Evolutionary conservation across 2,888 invertebrate genomes (phyloP).

Genomic region (Tanytarsus gracilentus): DNA sequence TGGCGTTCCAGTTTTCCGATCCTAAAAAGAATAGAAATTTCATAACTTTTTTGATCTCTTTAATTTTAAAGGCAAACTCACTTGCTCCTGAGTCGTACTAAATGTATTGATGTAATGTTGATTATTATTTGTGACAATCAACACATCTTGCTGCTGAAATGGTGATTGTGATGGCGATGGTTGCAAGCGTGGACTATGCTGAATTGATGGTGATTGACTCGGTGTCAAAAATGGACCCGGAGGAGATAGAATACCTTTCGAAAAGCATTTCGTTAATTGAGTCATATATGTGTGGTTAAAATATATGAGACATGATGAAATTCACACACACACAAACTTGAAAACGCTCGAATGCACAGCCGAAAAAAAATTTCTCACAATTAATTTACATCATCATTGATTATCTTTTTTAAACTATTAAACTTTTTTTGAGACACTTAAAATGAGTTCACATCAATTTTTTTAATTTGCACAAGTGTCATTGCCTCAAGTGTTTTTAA

Average conservation of each 20-base stretch:
- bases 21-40: constrained; percentile 34
- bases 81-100: constrained; percentile 43
- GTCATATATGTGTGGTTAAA: too few species aligned
- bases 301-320: too few species aligned
- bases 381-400: too few species aligned
- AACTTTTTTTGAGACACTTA: too few species aligned
- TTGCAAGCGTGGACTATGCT: constrained; percentile 45
- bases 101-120: constrained; percentile 32
- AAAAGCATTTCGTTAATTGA: too few species aligned
- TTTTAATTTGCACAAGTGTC: too few species aligned
- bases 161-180: constrained; percentile 44
- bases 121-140: constrained; percentile 43
- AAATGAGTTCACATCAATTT: too few species aligned
- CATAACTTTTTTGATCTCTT: not conserved
- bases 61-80: constrained; percentile 32
- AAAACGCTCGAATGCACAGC: too few species aligned
- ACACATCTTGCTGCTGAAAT: constrained; percentile 44
- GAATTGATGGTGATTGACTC: constrained; percentile 45
- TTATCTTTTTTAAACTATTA: too few species aligned
- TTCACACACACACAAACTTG: too few species aligned
- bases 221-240: constrained; percentile 45
- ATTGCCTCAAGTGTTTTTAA: too few species aligned
- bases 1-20: constrained; percentile 45
- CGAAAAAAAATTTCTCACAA: too few species aligned
- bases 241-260: constrained; percentile 47